Percentiles rank a stretch among this genome's conserved stretches.
These are phyloP conservation scores for Ciona savignyi DNA, from an alignment of 23 tunicate species.

Conservation along the genomic window DNA sequence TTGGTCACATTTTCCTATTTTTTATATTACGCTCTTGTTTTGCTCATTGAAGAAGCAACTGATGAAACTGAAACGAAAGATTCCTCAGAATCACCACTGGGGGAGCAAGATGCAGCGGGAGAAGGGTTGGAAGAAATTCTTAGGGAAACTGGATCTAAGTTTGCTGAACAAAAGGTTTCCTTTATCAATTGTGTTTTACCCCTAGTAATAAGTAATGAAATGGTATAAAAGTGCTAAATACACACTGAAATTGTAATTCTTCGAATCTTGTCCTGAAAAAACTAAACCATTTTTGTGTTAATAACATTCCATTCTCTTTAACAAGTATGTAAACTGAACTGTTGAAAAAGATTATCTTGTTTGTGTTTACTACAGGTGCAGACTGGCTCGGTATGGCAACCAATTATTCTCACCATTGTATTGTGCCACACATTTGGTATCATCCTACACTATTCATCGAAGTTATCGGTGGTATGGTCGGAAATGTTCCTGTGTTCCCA, in stretches of 20 bases:
- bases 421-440: conserved; percentile 23
- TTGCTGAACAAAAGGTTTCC: not conserved
- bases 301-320: too few relatives aligned
- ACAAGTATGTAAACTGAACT: too few relatives aligned
- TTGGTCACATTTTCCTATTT: not conserved
- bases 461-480: conserved; percentile 48
- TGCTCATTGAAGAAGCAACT: not conserved
- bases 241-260: too few relatives aligned
- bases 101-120: conserved; percentile 6
- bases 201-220: too few relatives aligned
- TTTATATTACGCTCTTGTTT: conserved; percentile 5
- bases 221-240: too few relatives aligned
- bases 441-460: conserved; percentile 30
- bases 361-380: too few relatives aligned
- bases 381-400: conserved; percentile 11
- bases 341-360: too few relatives aligned
- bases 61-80: too few relatives aligned
- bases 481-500: conserved; percentile 31
- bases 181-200: too few relatives aligned
- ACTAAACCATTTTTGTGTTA: too few relatives aligned
- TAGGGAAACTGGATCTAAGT: conserved; percentile 9
- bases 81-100: not conserved
- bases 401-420: conserved; percentile 9
- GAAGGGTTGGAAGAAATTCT: conserved; percentile 18
- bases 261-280: too few relatives aligned